phyloP scores from a whole-genome alignment of 37 sponge, comb jelly and placozoan genomes.

The Hexactinellida sp. region DNA sequence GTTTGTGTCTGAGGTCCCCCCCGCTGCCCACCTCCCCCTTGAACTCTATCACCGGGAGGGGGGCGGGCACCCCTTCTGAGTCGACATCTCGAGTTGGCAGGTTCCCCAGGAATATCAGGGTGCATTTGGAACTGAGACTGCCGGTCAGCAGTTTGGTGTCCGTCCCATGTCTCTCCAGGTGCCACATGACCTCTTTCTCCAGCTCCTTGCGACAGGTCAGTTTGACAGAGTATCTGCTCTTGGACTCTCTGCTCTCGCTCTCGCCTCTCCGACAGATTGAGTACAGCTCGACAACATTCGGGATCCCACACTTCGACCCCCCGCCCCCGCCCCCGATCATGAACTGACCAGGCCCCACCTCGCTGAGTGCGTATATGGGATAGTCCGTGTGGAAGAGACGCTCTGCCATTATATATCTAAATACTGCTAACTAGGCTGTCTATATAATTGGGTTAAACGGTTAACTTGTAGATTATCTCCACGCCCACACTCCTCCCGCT shows the following conservation, averaged over 20 bases:
- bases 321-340: not conserved
- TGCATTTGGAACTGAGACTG: not conserved
- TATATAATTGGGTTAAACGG: not conserved
- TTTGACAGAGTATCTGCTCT: not conserved
- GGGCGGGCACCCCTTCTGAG: not conserved
- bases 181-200: slow-evolving; percentile 13
- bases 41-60: not conserved
- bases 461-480: not conserved
- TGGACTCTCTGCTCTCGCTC: not conserved
- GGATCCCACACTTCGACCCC: not conserved
- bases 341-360: not conserved
- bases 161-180: not conserved
- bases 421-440: not conserved
- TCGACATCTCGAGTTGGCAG: not conserved
- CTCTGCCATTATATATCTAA: not conserved
- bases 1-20: not conserved
- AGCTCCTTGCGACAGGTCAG: not conserved
- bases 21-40: not conserved
- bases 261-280: not conserved
- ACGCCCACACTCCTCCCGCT: not conserved
- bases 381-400: not conserved
- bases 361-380: not conserved
- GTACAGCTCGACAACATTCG: not conserved
- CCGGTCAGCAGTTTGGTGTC: not conserved
- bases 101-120: not conserved